A percentile compares a stretch with the other conserved stretches of the same genome.
phyloP scores from a whole-genome alignment of 2,888 invertebrate genomes.

The Cacoxenus indagator region DNA sequence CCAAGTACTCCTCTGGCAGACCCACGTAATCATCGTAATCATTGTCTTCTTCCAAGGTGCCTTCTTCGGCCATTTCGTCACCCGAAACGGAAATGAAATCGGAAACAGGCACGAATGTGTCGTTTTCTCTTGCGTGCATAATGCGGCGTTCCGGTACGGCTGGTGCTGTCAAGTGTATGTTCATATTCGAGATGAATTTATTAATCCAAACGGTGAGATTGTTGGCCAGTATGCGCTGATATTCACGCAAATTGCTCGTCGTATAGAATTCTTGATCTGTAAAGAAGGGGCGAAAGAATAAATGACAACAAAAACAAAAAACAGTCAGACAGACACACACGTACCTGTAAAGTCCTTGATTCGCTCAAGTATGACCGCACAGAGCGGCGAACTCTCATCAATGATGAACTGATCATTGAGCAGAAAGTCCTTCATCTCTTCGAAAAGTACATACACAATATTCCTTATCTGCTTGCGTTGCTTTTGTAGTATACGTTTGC shows the following conservation, averaged over 20 bases:
- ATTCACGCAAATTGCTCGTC: conserved; percentile 60
- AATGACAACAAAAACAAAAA: background rate
- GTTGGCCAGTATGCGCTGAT: conserved; percentile 62
- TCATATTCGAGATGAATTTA: conserved; percentile 65
- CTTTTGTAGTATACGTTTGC: conserved; percentile 51
- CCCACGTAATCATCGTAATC: conserved; percentile 38
- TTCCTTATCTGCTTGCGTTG: conserved; percentile 60
- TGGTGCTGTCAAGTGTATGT: conserved; percentile 54
- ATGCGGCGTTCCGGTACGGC: conserved; percentile 27
- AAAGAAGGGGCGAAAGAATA: background rate
- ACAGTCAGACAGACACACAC: conserved; percentile 3
- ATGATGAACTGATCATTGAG: conserved; percentile 62
- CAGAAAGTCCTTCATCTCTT: conserved; percentile 66
- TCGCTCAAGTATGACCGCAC: conserved; percentile 55
- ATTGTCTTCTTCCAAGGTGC: conserved; percentile 16
- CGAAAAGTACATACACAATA: conserved; percentile 62
- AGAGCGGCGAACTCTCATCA: conserved; percentile 55
- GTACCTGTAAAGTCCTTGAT: conserved; percentile 63
- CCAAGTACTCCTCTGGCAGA: conserved; percentile 41
- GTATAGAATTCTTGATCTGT: conserved; percentile 62
- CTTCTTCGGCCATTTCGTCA: conserved; percentile 20
- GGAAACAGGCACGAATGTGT: conserved; percentile 60
- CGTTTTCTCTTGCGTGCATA: conserved; percentile 42
- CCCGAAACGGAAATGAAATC: conserved; percentile 63
- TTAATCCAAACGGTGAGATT: conserved; percentile 68